phyloP scores from a whole-genome alignment of 2,888 invertebrate genomes.

The Odontocerum albicorne region DNA sequence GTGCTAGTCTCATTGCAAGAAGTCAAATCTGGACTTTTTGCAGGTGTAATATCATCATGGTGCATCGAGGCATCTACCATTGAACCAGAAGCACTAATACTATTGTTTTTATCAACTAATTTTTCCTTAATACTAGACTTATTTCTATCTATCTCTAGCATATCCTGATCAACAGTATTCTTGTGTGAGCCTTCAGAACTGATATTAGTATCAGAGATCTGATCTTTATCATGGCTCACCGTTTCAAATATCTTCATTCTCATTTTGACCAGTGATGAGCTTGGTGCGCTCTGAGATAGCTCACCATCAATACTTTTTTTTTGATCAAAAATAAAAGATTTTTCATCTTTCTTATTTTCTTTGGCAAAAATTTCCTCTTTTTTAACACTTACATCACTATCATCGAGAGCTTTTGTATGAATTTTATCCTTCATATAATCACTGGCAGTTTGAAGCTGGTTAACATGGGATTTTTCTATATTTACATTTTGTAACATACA shows the following conservation, averaged over 20 bases:
- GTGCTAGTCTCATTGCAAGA: slow-evolving; percentile 2
- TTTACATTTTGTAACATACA: slow-evolving; percentile 22
- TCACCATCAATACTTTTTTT: slow-evolving; percentile 13
- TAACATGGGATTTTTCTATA: slow-evolving; percentile 26
- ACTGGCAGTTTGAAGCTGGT: slow-evolving; percentile 34
- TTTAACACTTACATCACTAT: slow-evolving; percentile 24
- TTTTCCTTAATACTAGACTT: slow-evolving; percentile 21
- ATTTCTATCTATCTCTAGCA: slow-evolving; percentile 28
- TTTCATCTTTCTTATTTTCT: slow-evolving; percentile 25
- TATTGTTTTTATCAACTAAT: background rate
- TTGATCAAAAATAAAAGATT: slow-evolving; percentile 19
- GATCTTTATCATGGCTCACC: slow-evolving; percentile 13
- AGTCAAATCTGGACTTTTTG: slow-evolving; percentile 2
- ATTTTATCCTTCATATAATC: slow-evolving; percentile 23
- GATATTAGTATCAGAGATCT: slow-evolving; percentile 4
- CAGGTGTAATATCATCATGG: slow-evolving; percentile 6
- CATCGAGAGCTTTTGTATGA: slow-evolving; percentile 31
- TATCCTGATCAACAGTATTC: slow-evolving; percentile 24
- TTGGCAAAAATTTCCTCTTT: slow-evolving; percentile 33
- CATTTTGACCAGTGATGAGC: slow-evolving; percentile 44
- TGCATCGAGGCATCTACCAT: background rate
- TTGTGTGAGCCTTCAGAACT: slow-evolving; percentile 17
- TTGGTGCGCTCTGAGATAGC: slow-evolving; percentile 16
- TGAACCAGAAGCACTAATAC: slow-evolving; percentile 1
- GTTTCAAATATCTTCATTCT: slow-evolving; percentile 48